phyloP scores from a whole-genome alignment of 2,113 vertebrate genomes.

The Deroptyus accipitrinus region DNA sequence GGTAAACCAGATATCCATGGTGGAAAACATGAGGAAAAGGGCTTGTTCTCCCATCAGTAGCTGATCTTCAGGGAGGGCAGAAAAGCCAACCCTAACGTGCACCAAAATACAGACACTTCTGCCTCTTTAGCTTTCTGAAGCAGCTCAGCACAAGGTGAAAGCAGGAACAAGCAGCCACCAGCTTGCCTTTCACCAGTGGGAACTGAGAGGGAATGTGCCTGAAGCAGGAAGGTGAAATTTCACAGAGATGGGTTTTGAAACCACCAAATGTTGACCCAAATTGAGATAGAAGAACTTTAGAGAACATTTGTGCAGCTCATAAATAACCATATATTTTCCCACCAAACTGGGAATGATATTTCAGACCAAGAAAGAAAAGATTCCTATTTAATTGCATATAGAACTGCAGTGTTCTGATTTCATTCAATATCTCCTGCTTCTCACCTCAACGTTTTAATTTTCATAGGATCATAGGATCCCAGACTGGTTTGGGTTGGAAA shows the following conservation, averaged over 20 bases:
- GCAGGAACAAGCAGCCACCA: background rate
- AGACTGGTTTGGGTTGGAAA: background rate
- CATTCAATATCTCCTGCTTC: background rate
- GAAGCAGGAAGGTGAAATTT: background rate
- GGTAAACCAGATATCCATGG: background rate
- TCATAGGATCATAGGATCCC: background rate
- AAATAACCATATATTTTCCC: background rate
- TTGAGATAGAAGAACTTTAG: background rate
- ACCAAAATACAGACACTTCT: background rate
- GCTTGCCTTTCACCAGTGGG: background rate
- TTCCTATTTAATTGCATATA: background rate
- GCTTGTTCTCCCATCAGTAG: background rate
- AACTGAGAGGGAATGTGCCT: background rate
- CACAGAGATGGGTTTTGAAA: background rate
- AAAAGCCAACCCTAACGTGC: background rate
- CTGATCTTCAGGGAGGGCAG: background rate
- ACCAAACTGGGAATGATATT: background rate
- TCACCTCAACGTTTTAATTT: background rate
- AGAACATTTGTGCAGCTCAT: background rate
- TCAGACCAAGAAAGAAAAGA: background rate
- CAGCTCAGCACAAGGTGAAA: background rate
- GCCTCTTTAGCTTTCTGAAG: background rate
- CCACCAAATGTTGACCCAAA: background rate
- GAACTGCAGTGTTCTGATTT: background rate
- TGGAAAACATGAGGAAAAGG: background rate